These are phyloP conservation scores for Cryptomyrus ogoouensis DNA, from an alignment of 2,113 vertebrate genomes.

Conservation along the genomic window DNA sequence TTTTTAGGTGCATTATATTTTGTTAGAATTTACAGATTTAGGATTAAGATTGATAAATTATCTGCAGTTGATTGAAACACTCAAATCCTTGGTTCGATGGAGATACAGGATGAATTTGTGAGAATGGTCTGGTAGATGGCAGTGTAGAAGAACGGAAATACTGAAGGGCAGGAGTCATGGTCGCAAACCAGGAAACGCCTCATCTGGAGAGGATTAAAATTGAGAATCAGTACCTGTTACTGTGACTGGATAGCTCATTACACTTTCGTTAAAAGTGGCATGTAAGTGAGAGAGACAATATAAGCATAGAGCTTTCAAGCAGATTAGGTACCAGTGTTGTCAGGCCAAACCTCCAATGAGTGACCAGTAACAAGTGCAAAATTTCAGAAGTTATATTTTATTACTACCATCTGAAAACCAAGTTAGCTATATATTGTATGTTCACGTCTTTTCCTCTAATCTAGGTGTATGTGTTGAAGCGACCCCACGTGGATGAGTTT, in stretches of 20 bases:
- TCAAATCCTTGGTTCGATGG: neutral
- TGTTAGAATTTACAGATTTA: neutral
- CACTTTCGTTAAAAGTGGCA: neutral
- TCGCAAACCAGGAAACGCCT: neutral
- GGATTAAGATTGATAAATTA: neutral
- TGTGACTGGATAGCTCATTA: neutral
- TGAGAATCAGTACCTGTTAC: neutral
- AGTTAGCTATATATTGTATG: neutral
- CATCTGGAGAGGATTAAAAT: neutral
- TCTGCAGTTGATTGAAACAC: neutral
- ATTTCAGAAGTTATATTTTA: neutral
- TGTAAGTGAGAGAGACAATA: neutral
- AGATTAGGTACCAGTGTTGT: neutral
- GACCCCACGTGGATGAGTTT: constrained; percentile 91
- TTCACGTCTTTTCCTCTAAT: constrained; percentile 13
- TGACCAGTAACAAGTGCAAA: neutral
- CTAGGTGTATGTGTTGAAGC: constrained; percentile 91
- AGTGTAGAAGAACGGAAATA: neutral
- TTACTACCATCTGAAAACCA: neutral
- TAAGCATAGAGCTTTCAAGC: neutral
- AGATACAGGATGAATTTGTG: neutral
- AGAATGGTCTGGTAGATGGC: neutral
- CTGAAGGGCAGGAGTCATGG: neutral
- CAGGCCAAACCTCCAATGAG: neutral
- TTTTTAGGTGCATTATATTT: neutral